Evolutionary conservation across 37 sponge, comb jelly and placozoan genomes (phyloP).

Genomic region (Beroe ovata): DNA sequence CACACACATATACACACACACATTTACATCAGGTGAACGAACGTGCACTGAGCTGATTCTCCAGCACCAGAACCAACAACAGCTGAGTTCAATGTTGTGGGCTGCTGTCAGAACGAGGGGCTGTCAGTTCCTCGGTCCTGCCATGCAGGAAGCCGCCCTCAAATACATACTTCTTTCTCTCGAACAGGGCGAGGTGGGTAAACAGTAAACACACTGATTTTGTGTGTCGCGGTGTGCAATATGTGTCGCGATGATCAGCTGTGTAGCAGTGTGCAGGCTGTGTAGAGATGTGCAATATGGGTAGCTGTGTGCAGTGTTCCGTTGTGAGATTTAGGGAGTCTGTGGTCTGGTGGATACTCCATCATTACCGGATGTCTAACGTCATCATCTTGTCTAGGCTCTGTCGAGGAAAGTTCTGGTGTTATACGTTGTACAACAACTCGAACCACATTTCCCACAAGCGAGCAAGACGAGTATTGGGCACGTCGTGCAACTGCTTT

Average conservation of each 20-base stretch:
- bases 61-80: constrained; percentile 89
- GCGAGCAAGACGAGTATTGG: constrained; percentile 96
- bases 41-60: constrained; percentile 87
- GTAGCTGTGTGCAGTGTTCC: no score
- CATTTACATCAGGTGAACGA: constrained; percentile 75
- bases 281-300: no score
- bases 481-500: constrained; percentile 98
- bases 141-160: constrained; percentile 93
- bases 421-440: constrained; percentile 82
- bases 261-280: no score
- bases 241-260: no score
- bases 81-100: constrained; percentile 87
- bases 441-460: constrained; percentile 78
- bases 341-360: no score
- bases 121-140: constrained; percentile 96
- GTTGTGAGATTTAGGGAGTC: no score
- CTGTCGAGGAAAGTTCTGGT: constrained; percentile 89
- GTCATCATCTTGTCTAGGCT: no score
- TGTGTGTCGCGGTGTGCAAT: no score
- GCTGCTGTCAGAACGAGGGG: constrained; percentile 85
- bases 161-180: constrained; percentile 77
- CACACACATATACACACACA: no score
- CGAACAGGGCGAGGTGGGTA: constrained; percentile 62
- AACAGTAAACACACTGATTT: not conserved
- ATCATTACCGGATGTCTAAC: no score